Base-by-base conservation (phyloP, 2,888 invertebrate species). In the Cryptosula pallasiana region DNA sequence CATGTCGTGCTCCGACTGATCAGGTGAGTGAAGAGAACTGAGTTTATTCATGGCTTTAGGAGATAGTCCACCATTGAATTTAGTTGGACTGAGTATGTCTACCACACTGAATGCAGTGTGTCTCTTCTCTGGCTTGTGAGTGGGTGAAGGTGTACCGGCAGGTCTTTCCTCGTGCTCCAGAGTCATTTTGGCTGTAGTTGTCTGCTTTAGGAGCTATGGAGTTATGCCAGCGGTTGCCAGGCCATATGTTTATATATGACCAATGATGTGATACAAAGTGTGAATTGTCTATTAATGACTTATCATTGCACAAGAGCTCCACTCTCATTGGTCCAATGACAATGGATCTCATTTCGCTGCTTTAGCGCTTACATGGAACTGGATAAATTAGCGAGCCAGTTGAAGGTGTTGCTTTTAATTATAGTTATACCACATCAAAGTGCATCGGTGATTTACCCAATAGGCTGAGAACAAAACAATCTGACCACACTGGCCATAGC, bases 371-470 rank as follows among this genome's bases (percentile, higher is more conserved):
- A n/a, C n/a, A n/a, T n/a, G n/a, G n/a, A n/a, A n/a, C n/a, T n/a
- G n/a, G n/a, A n/a, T n/a, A n/a, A n/a, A n/a, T n/a, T n/a, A n/a
- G n/a, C n/a, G n/a, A n/a, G n/a, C n/a, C n/a, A 20, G 45, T 63
- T 25, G 32, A 34, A 63, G 63, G 63, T 63, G 63, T 63, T 63
- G 63, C 25, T 63, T 63, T 34, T 63, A 63, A 63, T 63, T 63
- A 63, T 27, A 34, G 27, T 25, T 13, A 20, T 29, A 63, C 63
- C 63, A 63, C 63, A 63, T 63, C 63, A 63, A 63, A 63, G 63
- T 63, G 13, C 2, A 45, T 13, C 32, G 27, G 25, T 34, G 32
- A 63, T 63, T 63, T 63, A 63, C 32, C 32, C 32, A 63, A 63
- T 63, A 63, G 2, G 27, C 13, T 9, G n/a, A 13, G 5, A 63